A percentile compares a stretch with the other conserved stretches of the same genome.
phyloP scores from a whole-genome alignment of 2,888 invertebrate genomes.

The Dione vanillae region DNA sequence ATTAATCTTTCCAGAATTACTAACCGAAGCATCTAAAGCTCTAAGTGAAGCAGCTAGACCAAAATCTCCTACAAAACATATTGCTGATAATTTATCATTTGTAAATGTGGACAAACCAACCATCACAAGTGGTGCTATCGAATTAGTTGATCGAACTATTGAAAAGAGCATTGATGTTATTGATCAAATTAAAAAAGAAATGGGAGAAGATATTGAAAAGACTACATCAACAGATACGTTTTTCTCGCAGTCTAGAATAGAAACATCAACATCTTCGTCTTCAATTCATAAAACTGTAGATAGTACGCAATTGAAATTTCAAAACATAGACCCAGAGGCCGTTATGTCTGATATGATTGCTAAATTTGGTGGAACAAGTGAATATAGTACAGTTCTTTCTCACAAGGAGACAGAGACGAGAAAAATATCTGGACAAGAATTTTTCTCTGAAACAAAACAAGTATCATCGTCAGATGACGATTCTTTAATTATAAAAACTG shows the following conservation, averaged over 20 bases:
- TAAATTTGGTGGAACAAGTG: conserved; percentile 67
- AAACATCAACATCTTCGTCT: conserved; percentile 76
- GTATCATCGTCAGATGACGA: conserved; percentile 80
- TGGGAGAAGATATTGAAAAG: conserved; percentile 75
- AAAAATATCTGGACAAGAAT: conserved; percentile 81
- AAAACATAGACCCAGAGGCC: conserved; percentile 71
- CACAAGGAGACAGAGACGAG: conserved; percentile 81
- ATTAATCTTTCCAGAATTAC: conserved; percentile 68
- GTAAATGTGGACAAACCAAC: conserved; percentile 82
- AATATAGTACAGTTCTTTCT: conserved; percentile 74
- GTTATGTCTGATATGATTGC: conserved; percentile 77
- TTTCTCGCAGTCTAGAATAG: conserved; percentile 71
- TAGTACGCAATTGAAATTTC: conserved; percentile 69
- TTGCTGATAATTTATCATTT: conserved; percentile 76
- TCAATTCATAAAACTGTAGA: conserved; percentile 73
- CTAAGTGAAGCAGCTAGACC: conserved; percentile 72
- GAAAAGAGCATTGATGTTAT: conserved; percentile 76
- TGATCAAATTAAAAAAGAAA: conserved; percentile 75
- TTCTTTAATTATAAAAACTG: conserved; percentile 76
- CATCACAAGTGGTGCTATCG: conserved; percentile 81
- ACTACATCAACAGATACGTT: conserved; percentile 71
- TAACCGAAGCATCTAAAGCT: conserved; percentile 69
- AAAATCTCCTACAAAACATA: conserved; percentile 78
- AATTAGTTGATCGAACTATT: conserved; percentile 80
- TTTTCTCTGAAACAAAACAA: conserved; percentile 77